phyloP scores from a whole-genome alignment of 2,888 invertebrate genomes.

The Eupithecia vulgata region DNA sequence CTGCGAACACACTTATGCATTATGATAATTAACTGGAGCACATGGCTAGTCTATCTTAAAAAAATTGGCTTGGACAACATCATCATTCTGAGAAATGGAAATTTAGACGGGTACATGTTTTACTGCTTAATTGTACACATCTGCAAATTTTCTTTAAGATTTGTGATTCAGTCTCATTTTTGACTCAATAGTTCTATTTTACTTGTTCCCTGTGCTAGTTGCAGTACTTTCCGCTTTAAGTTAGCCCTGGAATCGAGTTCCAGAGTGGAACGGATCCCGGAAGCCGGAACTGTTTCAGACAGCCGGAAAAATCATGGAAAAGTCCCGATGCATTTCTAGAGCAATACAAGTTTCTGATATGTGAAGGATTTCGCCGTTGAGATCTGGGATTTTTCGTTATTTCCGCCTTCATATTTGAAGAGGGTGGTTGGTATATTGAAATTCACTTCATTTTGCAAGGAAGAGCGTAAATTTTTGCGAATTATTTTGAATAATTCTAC shows the following conservation, averaged over 20 bases:
- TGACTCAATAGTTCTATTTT: background rate
- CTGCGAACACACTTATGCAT: background rate
- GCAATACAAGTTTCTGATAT: constrained; percentile 25
- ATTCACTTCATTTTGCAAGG: background rate
- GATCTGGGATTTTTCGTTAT: background rate
- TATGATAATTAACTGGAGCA: background rate
- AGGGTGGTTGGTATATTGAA: background rate
- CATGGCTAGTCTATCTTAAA: background rate
- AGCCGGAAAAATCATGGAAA: constrained; percentile 45
- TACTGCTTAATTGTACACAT: too few relatives aligned
- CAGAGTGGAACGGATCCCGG: constrained; percentile 29
- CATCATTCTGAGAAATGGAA: background rate
- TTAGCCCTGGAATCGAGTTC: constrained; percentile 28
- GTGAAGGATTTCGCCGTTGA: constrained; percentile 11
- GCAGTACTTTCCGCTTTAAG: constrained; percentile 4
- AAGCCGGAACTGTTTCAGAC: constrained; percentile 42
- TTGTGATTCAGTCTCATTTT: background rate
- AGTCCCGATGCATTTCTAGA: constrained; percentile 35
- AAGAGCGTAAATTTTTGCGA: background rate
- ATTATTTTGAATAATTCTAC: background rate
- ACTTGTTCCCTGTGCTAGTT: background rate
- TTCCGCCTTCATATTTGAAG: constrained; percentile 21
- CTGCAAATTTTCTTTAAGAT: background rate
- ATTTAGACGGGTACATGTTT: too few relatives aligned
- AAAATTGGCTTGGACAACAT: background rate